Evolutionary conservation across 2,888 invertebrate genomes (phyloP).

Genomic region (Dione juno): DNA sequence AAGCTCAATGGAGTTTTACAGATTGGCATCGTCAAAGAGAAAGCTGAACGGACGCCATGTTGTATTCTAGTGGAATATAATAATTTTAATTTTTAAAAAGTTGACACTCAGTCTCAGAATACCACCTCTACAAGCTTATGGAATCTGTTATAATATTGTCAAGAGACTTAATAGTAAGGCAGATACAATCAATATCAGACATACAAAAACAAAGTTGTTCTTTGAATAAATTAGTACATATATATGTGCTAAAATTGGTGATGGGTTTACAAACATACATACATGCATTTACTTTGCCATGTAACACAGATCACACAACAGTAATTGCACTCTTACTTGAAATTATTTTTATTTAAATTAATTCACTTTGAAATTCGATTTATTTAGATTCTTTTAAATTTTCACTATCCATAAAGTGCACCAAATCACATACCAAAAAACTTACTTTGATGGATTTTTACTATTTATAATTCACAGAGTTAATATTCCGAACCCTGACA

Average conservation of each 20-base stretch:
- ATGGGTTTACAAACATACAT: constrained; percentile 34
- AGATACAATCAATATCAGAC: constrained; percentile 21
- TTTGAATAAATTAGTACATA: constrained; percentile 60
- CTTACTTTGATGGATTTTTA: neutral
- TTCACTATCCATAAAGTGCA: constrained; percentile 62
- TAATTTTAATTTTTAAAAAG: neutral
- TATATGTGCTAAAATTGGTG: constrained; percentile 49
- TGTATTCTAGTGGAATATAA: neutral
- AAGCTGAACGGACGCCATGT: neutral
- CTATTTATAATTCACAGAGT: neutral
- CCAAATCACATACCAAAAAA: constrained; percentile 42
- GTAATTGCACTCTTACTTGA: constrained; percentile 53
- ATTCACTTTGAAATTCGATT: constrained; percentile 14
- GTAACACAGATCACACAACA: constrained; percentile 47
- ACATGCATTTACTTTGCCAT: constrained; percentile 46
- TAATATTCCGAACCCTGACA: neutral
- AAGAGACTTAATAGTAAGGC: constrained; percentile 47
- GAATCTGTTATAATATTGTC: constrained; percentile 49
- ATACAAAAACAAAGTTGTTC: constrained; percentile 39
- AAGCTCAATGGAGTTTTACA: neutral
- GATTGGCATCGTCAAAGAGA: neutral
- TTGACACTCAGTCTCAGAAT: constrained; percentile 13
- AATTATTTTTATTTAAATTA: too few species aligned
- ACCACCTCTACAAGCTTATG: constrained; percentile 25
- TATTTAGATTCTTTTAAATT: constrained; percentile 52